These are phyloP conservation scores for Petrocephalus microphthalmus DNA, from an alignment of 2,113 vertebrate species.

Conservation along the genomic window DNA sequence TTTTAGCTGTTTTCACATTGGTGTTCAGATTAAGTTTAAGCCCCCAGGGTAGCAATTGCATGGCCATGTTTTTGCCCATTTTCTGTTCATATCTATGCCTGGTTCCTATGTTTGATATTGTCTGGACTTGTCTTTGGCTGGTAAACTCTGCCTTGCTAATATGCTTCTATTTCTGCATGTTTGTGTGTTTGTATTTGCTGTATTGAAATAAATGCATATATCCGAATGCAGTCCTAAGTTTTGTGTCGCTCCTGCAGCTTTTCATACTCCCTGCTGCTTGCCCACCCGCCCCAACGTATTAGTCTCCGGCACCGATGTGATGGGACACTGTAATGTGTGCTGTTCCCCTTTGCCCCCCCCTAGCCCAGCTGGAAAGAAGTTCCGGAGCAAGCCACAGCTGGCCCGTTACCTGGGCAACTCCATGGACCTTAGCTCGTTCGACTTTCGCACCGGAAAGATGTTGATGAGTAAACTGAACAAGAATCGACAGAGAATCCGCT, in stretches of 20 bases:
- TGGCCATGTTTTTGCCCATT: slow-evolving; percentile 1
- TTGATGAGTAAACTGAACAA: slow-evolving; percentile 93
- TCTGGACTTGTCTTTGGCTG: not conserved
- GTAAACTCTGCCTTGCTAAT: not conserved
- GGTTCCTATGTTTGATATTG: not conserved
- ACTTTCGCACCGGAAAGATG: slow-evolving; percentile 95
- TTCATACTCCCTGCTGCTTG: not conserved
- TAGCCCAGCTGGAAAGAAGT: slow-evolving; percentile 98
- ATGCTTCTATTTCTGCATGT: slow-evolving; percentile 12
- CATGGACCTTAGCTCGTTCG: slow-evolving; percentile 92
- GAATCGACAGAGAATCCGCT: slow-evolving; percentile 88
- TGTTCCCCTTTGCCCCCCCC: not conserved
- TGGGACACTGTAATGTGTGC: not conserved
- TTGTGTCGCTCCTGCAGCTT: not conserved
- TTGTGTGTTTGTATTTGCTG: not conserved
- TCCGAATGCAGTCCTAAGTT: not conserved
- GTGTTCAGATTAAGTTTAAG: not conserved
- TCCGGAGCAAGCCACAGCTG: slow-evolving; percentile 96
- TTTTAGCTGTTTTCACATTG: not conserved
- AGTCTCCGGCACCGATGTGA: not conserved
- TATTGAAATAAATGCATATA: not conserved
- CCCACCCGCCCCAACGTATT: not conserved
- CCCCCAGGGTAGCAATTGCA: not conserved
- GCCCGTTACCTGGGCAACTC: slow-evolving; percentile 94
- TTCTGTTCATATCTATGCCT: not conserved